Base-by-base conservation (phyloP, 2,888 invertebrate species). In the Strigamia transsilvanica region DNA sequence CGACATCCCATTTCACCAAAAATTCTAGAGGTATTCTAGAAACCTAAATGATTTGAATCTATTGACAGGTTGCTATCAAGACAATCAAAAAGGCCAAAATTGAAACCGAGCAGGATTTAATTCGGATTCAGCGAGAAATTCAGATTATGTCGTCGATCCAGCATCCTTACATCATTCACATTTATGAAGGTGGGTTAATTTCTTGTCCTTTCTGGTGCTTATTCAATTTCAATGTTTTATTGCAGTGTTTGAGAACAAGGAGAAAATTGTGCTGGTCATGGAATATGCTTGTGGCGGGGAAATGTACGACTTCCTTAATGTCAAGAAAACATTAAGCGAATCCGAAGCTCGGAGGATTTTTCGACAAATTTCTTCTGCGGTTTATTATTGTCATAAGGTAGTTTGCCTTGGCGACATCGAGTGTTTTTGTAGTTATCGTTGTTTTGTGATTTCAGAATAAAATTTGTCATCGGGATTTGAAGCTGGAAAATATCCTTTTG, bases 221-320 rank as follows among this genome's bases (percentile, higher is more conserved):
- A 66, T 66, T 66, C 7, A n/a, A 15, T 66, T 66, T 23, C 6
- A 10, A 7, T 21, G 1, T 66, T 66, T 66, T 12, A 7, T 83
- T 84, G 84, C 90, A 97, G 99, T 99, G 86, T 99, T 99, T 90
- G 99, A 99, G 91, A 99, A 99, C 90, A 93, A 96, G 87, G 99
- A 99, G 90, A 98, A 98, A 90, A 99, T 99, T 93, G 98, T 99
- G 85, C 91, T 99, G 85, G 98, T 99, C 42, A 98, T 99, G 98
- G 99, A 99, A 90, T 99, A 98, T 89, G 99, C 99, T 85, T 95
- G 95, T 83, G 99, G 99, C 83, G 99, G 99, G 83, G 99, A 99
- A 90, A 90, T 99, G 41, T 99, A 99, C 88, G 99, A 98, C 89
- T 98, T 96, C 89, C 91, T 98, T 34, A 96, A 95, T 87, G 94